A percentile compares a stretch with the other conserved stretches of the same genome.
These are phyloP conservation scores for Ophion obscuratus DNA, from an alignment of 2,888 invertebrate genomes.

Conservation along the genomic window DNA sequence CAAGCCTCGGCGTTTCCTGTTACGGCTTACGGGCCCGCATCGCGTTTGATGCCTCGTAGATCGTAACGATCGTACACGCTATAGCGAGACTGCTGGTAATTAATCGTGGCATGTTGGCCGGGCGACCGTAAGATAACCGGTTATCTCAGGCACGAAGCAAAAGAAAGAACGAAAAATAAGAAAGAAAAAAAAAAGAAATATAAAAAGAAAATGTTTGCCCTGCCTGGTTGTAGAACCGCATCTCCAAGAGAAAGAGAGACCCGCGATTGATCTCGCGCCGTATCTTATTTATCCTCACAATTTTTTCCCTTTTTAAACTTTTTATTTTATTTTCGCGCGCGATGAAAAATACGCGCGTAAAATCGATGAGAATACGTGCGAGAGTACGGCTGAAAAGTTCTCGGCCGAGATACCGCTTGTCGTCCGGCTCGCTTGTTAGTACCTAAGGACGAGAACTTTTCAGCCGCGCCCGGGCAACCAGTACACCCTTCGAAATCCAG, in stretches of 20 bases:
- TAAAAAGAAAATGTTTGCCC: constrained; percentile 28
- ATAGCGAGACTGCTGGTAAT: constrained; percentile 56
- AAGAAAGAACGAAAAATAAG: constrained; percentile 10
- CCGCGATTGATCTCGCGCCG: constrained; percentile 16
- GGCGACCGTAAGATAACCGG: constrained; percentile 67
- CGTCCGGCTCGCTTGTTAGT: background rate
- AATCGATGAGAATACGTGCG: background rate
- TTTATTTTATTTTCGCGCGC: background rate
- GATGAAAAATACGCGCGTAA: background rate
- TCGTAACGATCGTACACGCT: constrained; percentile 61
- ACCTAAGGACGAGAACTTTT: background rate
- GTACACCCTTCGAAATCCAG: background rate
- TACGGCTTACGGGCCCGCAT: constrained; percentile 64
- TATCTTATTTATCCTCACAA: background rate
- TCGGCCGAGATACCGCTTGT: background rate
- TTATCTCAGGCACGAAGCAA: constrained; percentile 50
- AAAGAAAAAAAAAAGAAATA: background rate
- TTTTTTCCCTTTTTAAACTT: background rate
- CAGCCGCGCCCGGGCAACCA: background rate
- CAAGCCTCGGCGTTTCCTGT: constrained; percentile 69
- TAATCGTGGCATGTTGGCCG: constrained; percentile 63
- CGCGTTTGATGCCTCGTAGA: constrained; percentile 64
- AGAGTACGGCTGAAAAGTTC: background rate
- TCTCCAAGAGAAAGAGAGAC: background rate
- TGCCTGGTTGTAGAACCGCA: background rate